These are phyloP conservation scores for Chromoteleia sp. DNA, from an alignment of 2,888 invertebrate genomes.

Conservation along the genomic window DNA sequence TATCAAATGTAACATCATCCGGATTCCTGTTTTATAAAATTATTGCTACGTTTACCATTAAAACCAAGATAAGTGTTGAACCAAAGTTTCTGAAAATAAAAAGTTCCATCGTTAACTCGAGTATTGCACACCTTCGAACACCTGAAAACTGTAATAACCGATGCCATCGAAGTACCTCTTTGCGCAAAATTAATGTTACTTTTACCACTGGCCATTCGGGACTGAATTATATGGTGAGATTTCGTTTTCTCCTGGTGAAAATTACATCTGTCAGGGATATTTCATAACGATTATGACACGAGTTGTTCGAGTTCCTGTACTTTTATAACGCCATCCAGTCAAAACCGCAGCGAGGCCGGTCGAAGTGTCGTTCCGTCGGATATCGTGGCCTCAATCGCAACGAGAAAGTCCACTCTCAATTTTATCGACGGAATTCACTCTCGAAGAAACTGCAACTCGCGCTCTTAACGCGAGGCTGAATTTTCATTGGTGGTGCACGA, in stretches of 20 bases:
- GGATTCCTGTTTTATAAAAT: too few species aligned
- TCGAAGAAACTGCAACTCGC: constrained; percentile 70
- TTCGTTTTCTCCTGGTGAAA: constrained; percentile 36
- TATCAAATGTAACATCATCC: too few species aligned
- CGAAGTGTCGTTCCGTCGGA: constrained; percentile 63
- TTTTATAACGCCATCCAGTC: constrained; percentile 36
- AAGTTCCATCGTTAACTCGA: too few species aligned
- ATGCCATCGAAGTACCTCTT: background rate
- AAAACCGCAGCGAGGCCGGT: constrained; percentile 53
- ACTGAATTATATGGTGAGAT: constrained; percentile 2
- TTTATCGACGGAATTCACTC: constrained; percentile 78
- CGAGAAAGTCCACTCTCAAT: constrained; percentile 77
- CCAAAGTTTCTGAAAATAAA: too few species aligned
- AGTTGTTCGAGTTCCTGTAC: constrained; percentile 54
- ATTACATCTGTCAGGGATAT: constrained; percentile 31
- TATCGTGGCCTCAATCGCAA: constrained; percentile 66
- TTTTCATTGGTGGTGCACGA: constrained; percentile 74
- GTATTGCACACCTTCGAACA: too few species aligned
- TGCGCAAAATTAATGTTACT: background rate
- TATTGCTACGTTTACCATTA: too few species aligned
- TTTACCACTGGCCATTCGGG: background rate
- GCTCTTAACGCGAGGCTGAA: constrained; percentile 62
- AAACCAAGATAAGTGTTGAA: too few species aligned
- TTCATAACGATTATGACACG: constrained; percentile 69
- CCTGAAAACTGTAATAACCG: too few species aligned